Conservation (phyloP, 2,888 invertebrate genomes). For the Polietes domitor region DNA sequence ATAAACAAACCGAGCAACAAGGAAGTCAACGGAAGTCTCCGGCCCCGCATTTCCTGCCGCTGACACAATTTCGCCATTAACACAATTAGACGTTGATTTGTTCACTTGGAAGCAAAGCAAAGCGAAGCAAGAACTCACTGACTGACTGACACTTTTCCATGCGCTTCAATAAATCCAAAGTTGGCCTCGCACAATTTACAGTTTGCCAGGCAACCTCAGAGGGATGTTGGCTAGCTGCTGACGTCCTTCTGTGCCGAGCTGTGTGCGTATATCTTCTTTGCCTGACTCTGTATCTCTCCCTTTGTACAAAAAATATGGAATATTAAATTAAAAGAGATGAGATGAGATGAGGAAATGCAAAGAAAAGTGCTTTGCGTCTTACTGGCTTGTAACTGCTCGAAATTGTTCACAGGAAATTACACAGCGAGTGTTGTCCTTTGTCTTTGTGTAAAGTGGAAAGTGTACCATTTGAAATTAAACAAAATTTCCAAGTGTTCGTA, state of each 20-base stretch:
- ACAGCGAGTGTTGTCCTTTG: background rate
- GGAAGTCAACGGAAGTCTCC: too few species aligned
- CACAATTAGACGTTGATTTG: constrained; percentile 52
- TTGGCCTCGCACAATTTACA: background rate
- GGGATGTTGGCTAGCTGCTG: too few species aligned
- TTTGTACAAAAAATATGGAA: background rate
- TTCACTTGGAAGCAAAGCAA: constrained; percentile 41
- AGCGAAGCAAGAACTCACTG: background rate
- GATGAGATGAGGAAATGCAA: background rate
- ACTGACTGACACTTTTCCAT: background rate
- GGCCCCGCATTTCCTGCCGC: background rate
- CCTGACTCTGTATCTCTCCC: background rate
- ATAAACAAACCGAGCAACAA: too few species aligned
- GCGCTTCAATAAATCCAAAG: constrained; percentile 22
- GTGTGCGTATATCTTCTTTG: too few species aligned
- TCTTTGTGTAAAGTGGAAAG: too few species aligned
- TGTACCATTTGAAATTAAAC: background rate
- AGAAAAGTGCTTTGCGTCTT: background rate
- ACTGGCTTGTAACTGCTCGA: background rate
- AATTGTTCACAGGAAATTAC: background rate
- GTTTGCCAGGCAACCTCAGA: background rate
- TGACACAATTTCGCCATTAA: constrained; percentile 48
- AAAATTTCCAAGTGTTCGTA: background rate
- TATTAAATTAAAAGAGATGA: background rate
- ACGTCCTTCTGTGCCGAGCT: background rate